phyloP scores from a whole-genome alignment of 2,113 vertebrate species.

The Ceyx melanurus region DNA sequence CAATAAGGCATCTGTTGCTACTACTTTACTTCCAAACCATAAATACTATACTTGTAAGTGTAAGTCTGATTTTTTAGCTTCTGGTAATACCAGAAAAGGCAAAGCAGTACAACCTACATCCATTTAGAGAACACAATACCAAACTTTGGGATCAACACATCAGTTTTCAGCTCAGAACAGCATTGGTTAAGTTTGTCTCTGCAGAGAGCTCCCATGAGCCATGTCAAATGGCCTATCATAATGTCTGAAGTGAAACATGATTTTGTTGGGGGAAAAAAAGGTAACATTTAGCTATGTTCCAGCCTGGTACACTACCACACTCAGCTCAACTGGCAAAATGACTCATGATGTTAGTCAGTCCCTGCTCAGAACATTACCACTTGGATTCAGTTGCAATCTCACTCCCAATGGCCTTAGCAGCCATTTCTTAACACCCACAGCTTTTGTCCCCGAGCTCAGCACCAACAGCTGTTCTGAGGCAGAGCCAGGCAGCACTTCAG shows the following conservation, averaged over 20 bases:
- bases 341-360: neutral
- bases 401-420: neutral
- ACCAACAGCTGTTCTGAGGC: neutral
- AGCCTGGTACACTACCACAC: neutral
- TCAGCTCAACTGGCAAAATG: neutral
- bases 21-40: neutral
- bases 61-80: neutral
- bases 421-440: neutral
- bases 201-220: neutral
- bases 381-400: neutral
- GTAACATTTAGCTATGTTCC: neutral
- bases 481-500: neutral
- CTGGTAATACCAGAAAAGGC: neutral
- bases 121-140: neutral
- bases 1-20: neutral
- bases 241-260: neutral
- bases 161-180: neutral
- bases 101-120: neutral
- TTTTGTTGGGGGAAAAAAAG: neutral
- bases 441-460: neutral
- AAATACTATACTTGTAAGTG: neutral
- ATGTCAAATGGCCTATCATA: neutral
- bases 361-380: neutral
- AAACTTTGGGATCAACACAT: neutral
- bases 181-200: neutral